Conservation (phyloP, 2,113 vertebrate species). For the Ia io region DNA sequence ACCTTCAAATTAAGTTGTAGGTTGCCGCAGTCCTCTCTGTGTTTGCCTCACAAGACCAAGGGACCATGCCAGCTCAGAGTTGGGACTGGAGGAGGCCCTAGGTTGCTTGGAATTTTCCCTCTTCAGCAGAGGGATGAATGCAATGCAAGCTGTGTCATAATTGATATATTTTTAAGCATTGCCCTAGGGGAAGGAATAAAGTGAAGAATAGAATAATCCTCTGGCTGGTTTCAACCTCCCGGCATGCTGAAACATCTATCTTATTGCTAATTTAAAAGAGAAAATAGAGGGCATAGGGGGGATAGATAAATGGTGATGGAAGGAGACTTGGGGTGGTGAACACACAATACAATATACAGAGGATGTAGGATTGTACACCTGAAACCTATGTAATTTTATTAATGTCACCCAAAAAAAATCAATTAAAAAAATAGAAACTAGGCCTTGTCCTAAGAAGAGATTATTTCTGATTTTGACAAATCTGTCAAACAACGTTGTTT, state of each 20-base stretch:
- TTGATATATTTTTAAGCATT: neutral
- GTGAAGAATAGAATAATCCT: neutral
- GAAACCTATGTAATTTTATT: neutral
- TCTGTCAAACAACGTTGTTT: neutral
- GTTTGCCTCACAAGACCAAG: neutral
- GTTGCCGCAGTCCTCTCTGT: neutral
- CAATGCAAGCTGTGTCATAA: neutral
- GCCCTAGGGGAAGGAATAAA: neutral
- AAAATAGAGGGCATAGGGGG: neutral
- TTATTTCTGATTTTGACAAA: conserved; percentile 29
- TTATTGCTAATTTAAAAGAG: conserved; percentile 28
- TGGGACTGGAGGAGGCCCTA: neutral
- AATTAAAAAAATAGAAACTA: neutral
- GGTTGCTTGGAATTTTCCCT: neutral
- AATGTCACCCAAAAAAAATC: neutral
- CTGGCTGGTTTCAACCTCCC: conserved; percentile 1
- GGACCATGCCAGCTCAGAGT: neutral
- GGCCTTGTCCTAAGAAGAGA: neutral
- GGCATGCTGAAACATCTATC: neutral
- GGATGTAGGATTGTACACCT: neutral
- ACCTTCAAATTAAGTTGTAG: neutral
- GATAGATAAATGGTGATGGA: neutral
- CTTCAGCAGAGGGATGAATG: neutral
- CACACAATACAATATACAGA: neutral
- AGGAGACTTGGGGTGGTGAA: neutral